Percentiles rank a stretch among this genome's conserved stretches.
Conservation (phyloP, 2,797 vertebrate genomes). For the Onychomys leucogaster region DNA sequence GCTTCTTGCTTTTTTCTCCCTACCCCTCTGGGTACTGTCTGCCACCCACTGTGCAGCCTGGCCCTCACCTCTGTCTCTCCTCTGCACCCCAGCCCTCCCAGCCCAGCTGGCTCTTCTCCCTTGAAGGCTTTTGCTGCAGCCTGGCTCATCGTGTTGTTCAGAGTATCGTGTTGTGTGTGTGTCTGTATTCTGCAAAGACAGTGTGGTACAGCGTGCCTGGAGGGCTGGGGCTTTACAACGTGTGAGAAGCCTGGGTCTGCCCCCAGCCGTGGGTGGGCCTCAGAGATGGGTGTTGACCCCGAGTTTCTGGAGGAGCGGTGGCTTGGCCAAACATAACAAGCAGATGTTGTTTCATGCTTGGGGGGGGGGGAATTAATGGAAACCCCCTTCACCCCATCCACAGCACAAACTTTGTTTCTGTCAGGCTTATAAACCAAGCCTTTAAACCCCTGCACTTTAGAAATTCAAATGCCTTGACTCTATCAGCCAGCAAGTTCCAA, state of each 20-base stretch:
- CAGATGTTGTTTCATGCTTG: slow-evolving; percentile 67
- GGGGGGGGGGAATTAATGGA: background rate
- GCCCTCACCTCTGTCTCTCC: slow-evolving; percentile 80
- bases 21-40: background rate
- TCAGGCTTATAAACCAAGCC: slow-evolving; percentile 30
- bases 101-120: slow-evolving; percentile 77
- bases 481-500: slow-evolving; percentile 68
- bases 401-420: slow-evolving; percentile 64
- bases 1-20: background rate
- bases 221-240: background rate
- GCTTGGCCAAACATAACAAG: slow-evolving; percentile 71
- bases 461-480: slow-evolving; percentile 51
- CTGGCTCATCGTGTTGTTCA: slow-evolving; percentile 69
- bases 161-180: slow-evolving; percentile 59
- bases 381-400: slow-evolving; percentile 52
- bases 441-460: slow-evolving; percentile 73
- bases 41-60: slow-evolving; percentile 73
- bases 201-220: slow-evolving; percentile 20
- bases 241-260: slow-evolving; percentile 27
- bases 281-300: slow-evolving; percentile 57
- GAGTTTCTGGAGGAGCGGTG: background rate
- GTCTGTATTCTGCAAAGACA: slow-evolving; percentile 20
- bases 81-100: slow-evolving; percentile 52
- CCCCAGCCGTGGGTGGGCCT: slow-evolving; percentile 69
- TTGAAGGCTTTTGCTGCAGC: slow-evolving; percentile 72